Conservation (phyloP, 2,888 invertebrate genomes). For the Anarsia innoxiella region DNA sequence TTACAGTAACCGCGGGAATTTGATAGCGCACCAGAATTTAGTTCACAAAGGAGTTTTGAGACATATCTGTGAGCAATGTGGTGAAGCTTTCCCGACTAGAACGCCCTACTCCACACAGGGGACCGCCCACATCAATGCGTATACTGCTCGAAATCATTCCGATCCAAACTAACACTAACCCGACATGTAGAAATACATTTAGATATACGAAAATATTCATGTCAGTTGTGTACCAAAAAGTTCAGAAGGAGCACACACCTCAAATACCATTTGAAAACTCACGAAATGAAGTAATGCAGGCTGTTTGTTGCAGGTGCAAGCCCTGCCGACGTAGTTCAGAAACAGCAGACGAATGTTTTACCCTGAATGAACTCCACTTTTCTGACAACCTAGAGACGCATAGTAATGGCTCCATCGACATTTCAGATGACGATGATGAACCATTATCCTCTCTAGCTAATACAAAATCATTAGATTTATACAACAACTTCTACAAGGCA, state of each 20-base stretch:
- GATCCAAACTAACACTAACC: constrained; percentile 41
- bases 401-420: too few species aligned
- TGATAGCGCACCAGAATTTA: constrained; percentile 53
- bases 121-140: constrained; percentile 58
- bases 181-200: constrained; percentile 47
- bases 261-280: constrained; percentile 41
- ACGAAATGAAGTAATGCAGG: constrained; percentile 31
- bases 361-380: background rate
- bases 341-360: background rate
- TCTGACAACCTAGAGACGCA: too few species aligned
- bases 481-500: constrained; percentile 42
- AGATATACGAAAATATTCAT: constrained; percentile 40
- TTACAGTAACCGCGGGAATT: constrained; percentile 57
- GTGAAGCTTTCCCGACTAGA: constrained; percentile 64
- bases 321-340: constrained; percentile 16
- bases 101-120: constrained; percentile 62
- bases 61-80: constrained; percentile 56
- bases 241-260: constrained; percentile 56
- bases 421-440: constrained; percentile 22
- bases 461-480: constrained; percentile 27
- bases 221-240: constrained; percentile 41
- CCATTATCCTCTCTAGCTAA: constrained; percentile 38
- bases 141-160: constrained; percentile 49
- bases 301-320: constrained; percentile 57
- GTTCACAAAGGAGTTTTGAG: constrained; percentile 58